These are phyloP conservation scores for Pachypanchax playfairii DNA, from an alignment of 2,113 vertebrate genomes.

Conservation along the genomic window DNA sequence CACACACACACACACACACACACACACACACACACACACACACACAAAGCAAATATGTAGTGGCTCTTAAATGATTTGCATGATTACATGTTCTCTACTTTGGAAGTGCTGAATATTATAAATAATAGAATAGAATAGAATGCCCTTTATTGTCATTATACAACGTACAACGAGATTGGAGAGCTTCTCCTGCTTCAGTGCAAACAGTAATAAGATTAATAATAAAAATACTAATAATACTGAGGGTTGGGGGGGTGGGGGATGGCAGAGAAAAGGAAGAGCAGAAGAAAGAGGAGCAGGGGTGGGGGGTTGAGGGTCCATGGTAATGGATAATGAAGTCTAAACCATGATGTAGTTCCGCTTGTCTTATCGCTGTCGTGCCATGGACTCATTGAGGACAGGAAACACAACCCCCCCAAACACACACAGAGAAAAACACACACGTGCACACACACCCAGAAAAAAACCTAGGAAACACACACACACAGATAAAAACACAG, in stretches of 20 bases:
- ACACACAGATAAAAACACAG: background rate
- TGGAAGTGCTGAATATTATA: conserved; percentile 43
- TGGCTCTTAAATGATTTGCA: conserved; percentile 38
- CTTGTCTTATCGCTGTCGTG: conserved; percentile 62
- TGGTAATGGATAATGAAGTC: conserved; percentile 48
- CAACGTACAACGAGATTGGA: no score
- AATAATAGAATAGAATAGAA: no score
- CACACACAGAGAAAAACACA: conserved; percentile 8
- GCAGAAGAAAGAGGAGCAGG: background rate
- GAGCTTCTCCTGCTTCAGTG: no score
- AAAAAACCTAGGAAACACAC: conserved; percentile 1
- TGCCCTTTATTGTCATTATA: no score
- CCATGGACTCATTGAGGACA: conserved; percentile 55
- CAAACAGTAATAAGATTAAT: no score
- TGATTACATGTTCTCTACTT: conserved; percentile 46
- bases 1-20: background rate
- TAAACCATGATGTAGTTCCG: conserved; percentile 46
- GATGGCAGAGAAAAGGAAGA: background rate
- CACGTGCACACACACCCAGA: conserved; percentile 7
- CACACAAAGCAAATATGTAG: conserved; percentile 23
- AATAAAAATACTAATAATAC: no score
- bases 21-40: conserved; percentile 7
- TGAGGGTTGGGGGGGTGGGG: conserved; percentile 4
- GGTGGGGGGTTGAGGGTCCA: background rate
- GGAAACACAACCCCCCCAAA: conserved; percentile 25